These are phyloP conservation scores for Nothura maculosa DNA, from an alignment of 2,797 vertebrate genomes.

Conservation along the genomic window DNA sequence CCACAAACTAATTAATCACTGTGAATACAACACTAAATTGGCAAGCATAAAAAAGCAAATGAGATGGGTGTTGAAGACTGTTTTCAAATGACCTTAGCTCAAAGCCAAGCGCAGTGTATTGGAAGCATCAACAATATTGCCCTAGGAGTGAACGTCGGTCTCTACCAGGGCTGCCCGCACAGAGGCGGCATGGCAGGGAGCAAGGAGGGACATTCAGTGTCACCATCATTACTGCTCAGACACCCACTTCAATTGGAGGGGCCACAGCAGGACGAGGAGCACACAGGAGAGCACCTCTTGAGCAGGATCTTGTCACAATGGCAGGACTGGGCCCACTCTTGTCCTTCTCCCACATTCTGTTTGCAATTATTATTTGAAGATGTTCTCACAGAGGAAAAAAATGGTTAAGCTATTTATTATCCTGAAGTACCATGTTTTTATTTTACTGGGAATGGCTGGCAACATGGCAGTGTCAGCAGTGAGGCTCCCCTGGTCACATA, in stretches of 20 bases:
- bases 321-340: neutral
- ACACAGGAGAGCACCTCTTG: neutral
- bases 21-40: constrained; percentile 80
- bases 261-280: accelerated
- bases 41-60: constrained; percentile 81
- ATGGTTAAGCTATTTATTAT: accelerated
- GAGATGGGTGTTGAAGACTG: constrained; percentile 78
- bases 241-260: neutral
- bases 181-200: neutral
- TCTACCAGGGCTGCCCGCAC: neutral
- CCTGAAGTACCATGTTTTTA: neutral
- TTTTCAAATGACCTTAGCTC: constrained; percentile 81
- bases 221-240: accelerated
- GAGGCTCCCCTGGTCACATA: neutral
- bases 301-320: accelerated
- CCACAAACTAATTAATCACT: constrained; percentile 85
- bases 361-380: neutral
- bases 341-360: neutral
- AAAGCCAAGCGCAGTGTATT: constrained; percentile 70
- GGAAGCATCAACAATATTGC: constrained; percentile 40
- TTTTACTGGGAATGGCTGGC: neutral
- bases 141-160: constrained; percentile 12
- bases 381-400: neutral
- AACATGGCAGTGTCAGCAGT: neutral
- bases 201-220: neutral